phyloP scores from a whole-genome alignment of 2,888 invertebrate genomes.

The Myathropa florea region DNA sequence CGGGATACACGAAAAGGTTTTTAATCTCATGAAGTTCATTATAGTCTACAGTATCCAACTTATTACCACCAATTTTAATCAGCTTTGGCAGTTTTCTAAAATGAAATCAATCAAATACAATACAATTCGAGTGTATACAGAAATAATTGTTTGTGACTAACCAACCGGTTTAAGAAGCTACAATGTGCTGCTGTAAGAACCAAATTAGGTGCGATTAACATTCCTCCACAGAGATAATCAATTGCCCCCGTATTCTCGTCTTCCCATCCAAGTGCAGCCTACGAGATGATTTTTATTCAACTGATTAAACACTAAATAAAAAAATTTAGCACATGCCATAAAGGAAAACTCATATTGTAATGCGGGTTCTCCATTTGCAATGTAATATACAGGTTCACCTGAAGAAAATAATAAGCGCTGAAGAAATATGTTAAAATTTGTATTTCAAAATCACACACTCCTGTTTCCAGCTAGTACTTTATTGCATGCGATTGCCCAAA shows the following conservation, averaged over 20 bases:
- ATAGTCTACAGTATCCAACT: not conserved
- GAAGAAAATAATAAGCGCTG: not conserved
- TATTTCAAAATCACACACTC: not conserved
- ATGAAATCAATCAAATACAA: not conserved
- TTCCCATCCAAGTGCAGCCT: constrained; percentile 45
- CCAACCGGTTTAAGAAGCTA: constrained; percentile 11
- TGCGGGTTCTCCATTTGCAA: not conserved
- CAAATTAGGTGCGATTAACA: constrained; percentile 28
- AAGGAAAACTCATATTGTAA: not conserved
- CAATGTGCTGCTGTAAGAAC: constrained; percentile 35
- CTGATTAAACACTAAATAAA: not conserved
- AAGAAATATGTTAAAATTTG: not conserved
- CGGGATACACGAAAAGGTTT: constrained; percentile 26
- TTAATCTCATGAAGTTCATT: constrained; percentile 8
- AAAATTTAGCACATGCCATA: not conserved
- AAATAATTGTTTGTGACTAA: not conserved
- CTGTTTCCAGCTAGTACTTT: not conserved
- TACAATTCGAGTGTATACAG: too few relatives aligned
- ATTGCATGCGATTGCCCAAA: not conserved
- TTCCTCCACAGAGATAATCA: constrained; percentile 32
- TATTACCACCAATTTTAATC: constrained; percentile 20
- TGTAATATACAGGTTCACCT: not conserved
- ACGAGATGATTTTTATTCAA: not conserved
- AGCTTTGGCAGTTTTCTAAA: constrained; percentile 5
- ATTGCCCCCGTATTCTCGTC: not conserved